These are phyloP conservation scores for Megaustenia siamemsis DNA, from an alignment of 2,888 invertebrate species.

Conservation along the genomic window DNA sequence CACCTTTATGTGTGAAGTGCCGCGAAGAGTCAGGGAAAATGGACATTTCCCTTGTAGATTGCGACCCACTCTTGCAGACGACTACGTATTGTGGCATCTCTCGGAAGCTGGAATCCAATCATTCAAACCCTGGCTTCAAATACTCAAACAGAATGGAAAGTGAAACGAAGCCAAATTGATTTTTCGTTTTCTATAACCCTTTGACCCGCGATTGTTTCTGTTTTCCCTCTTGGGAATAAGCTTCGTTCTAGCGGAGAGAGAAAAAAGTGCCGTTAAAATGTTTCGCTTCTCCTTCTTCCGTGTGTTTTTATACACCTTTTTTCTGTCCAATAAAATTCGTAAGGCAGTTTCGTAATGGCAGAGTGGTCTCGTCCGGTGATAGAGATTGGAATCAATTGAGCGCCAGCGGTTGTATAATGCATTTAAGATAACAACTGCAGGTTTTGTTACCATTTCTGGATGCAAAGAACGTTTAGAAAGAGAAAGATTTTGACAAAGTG, in stretches of 20 bases:
- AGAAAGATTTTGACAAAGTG: not conserved
- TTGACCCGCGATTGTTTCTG: conserved; percentile 29
- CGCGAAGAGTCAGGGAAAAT: conserved; percentile 30
- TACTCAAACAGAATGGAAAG: conserved; percentile 37
- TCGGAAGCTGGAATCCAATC: conserved; percentile 38
- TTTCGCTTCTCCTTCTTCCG: not conserved
- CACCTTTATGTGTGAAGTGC: conserved; percentile 5
- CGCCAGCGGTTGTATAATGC: not conserved
- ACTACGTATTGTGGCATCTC: conserved; percentile 37
- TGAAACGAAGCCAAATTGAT: conserved; percentile 38
- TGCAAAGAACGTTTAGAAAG: not conserved
- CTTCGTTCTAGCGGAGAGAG: not conserved
- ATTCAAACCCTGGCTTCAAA: conserved; percentile 39
- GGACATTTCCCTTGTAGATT: conserved; percentile 39
- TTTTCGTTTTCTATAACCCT: conserved; percentile 38
- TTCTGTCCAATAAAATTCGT: not conserved
- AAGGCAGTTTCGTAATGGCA: not conserved
- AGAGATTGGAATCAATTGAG: conserved; percentile 25
- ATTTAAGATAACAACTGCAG: conserved; percentile 1
- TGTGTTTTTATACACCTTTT: conserved; percentile 2
- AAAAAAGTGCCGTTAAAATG: not conserved
- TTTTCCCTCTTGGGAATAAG: conserved; percentile 11
- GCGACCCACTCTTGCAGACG: conserved; percentile 28
- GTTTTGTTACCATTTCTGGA: not conserved
- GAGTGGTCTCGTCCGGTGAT: conserved; percentile 24